Conservation (phyloP, 2,797 vertebrate genomes). For the Cynodonichthys magdalenae region DNA sequence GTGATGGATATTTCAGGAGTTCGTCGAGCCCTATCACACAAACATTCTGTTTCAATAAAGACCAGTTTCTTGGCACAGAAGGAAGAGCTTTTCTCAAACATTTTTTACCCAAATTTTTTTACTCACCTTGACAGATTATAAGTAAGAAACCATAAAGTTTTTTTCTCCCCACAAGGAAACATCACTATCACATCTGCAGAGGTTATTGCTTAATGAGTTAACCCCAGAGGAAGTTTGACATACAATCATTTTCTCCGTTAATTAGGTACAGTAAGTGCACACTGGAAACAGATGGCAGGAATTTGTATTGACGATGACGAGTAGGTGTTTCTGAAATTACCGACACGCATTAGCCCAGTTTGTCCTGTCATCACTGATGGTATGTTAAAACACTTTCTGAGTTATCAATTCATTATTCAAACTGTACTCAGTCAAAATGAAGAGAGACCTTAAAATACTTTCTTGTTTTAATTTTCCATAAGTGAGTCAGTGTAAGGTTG, state of each 20-base stretch:
- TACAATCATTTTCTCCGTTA: slow-evolving; percentile 10
- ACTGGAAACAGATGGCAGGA: slow-evolving; percentile 18
- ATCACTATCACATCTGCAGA: slow-evolving; percentile 13
- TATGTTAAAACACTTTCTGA: too few species aligned
- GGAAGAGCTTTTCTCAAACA: slow-evolving; percentile 10
- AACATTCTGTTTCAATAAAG: slow-evolving; percentile 42
- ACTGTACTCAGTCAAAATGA: too few species aligned
- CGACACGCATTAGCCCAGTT: too few species aligned
- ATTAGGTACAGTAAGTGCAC: slow-evolving; percentile 10
- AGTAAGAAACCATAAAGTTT: slow-evolving; percentile 21
- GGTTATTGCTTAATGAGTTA: slow-evolving; percentile 12
- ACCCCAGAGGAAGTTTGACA: slow-evolving; percentile 8
- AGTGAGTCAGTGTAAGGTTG: too few species aligned
- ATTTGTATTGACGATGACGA: not conserved
- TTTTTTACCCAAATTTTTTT: slow-evolving; percentile 27
- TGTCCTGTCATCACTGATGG: too few species aligned
- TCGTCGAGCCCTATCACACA: slow-evolving; percentile 52
- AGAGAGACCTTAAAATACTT: too few species aligned
- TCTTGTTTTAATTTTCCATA: too few species aligned
- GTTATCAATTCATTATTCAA: too few species aligned
- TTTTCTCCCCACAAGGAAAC: not conserved
- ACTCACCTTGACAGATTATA: slow-evolving; percentile 24
- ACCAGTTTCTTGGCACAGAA: slow-evolving; percentile 37
- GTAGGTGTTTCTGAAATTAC: slow-evolving; percentile 7
- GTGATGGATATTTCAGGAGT: slow-evolving; percentile 78